Evolutionary conservation across 1,140 invertebrate species (phyloP).

Genomic region (Wasmannia auropunctata): DNA sequence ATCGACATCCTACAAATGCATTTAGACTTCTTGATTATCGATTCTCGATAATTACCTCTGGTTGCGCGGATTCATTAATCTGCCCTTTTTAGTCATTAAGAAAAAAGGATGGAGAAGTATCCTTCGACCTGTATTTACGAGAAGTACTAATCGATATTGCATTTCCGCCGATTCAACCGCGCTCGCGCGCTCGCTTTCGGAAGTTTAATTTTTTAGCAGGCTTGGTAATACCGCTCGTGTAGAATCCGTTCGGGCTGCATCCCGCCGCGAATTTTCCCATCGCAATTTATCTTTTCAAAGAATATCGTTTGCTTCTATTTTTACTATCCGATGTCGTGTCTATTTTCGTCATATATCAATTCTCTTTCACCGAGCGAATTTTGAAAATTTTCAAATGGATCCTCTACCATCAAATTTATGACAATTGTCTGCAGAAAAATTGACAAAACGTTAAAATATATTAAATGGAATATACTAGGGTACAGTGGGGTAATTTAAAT

Average conservation of each 20-base stretch:
- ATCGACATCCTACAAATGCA: slow-evolving; percentile 52
- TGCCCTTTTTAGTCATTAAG: slow-evolving; percentile 53
- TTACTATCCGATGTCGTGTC: background rate
- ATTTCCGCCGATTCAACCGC: slow-evolving; percentile 49
- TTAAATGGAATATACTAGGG: too few species aligned
- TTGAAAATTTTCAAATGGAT: background rate
- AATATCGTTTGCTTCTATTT: slow-evolving; percentile 10
- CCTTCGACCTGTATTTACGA: slow-evolving; percentile 46
- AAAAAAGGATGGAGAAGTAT: slow-evolving; percentile 44
- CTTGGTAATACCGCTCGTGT: slow-evolving; percentile 42
- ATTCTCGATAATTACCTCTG: slow-evolving; percentile 56
- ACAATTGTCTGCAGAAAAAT: background rate
- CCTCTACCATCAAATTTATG: background rate
- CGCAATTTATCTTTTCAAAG: slow-evolving; percentile 6
- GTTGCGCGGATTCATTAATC: slow-evolving; percentile 48
- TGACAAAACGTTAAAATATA: background rate
- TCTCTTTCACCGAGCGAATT: background rate
- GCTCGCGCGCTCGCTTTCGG: slow-evolving; percentile 41
- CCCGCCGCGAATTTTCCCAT: slow-evolving; percentile 6
- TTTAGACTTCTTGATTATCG: slow-evolving; percentile 59
- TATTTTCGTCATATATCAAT: background rate
- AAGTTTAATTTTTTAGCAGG: slow-evolving; percentile 51
- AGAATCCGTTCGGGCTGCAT: slow-evolving; percentile 2
- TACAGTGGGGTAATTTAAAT: too few species aligned
- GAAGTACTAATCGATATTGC: slow-evolving; percentile 55